A percentile compares a stretch with the other conserved stretches of the same genome.
These are phyloP conservation scores for Charina bottae DNA, from an alignment of 2,113 vertebrate species.

Conservation along the genomic window DNA sequence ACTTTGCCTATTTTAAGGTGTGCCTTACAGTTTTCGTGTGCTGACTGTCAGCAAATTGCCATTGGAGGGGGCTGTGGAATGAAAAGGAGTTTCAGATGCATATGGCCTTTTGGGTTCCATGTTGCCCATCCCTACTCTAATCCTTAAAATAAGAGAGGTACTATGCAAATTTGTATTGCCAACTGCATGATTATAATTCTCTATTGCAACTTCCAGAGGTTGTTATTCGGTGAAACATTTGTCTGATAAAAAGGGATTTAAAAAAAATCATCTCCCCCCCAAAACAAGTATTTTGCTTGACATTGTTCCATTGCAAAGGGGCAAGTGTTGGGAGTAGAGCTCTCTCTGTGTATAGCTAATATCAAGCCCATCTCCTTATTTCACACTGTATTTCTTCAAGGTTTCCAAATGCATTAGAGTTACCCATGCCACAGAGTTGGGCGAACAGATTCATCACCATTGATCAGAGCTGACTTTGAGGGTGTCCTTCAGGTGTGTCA, in stretches of 20 bases:
- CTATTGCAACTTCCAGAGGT: not conserved
- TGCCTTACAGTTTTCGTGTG: not conserved
- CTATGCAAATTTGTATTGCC: not conserved
- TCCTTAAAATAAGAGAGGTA: not conserved
- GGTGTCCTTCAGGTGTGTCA: slow-evolving; percentile 70
- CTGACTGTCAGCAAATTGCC: not conserved
- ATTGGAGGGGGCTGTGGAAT: not conserved
- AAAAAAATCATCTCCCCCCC: not conserved
- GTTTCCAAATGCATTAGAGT: slow-evolving; percentile 58
- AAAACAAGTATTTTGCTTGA: slow-evolving; percentile 28
- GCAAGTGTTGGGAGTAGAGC: not conserved
- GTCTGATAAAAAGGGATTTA: not conserved
- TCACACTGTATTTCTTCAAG: slow-evolving; percentile 67
- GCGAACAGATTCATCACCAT: slow-evolving; percentile 59
- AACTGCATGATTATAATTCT: not conserved
- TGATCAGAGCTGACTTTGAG: slow-evolving; percentile 73
- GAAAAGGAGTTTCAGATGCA: not conserved
- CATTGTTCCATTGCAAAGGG: slow-evolving; percentile 14
- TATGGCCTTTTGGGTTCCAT: not conserved
- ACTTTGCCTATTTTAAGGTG: not conserved
- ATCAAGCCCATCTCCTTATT: slow-evolving; percentile 50
- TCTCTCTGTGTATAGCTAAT: slow-evolving; percentile 22
- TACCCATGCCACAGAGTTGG: slow-evolving; percentile 39
- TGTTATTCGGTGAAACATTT: not conserved
- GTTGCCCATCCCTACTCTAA: not conserved